Conservation (phyloP, 2,113 vertebrate species). For the Parus major region DNA sequence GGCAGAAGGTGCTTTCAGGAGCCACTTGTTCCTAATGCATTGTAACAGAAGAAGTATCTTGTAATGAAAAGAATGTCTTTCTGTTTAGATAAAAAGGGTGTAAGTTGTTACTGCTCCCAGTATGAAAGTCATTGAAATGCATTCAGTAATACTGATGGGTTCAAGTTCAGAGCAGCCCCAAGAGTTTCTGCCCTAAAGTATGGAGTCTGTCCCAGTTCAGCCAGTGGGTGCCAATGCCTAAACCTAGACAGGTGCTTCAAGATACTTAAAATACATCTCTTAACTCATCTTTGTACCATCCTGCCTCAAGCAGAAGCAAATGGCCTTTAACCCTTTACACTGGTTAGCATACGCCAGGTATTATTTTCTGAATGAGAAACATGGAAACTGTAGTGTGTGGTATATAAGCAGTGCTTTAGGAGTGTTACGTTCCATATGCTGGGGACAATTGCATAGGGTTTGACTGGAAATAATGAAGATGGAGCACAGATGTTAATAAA, state of each 20-base stretch:
- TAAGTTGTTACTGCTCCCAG: background rate
- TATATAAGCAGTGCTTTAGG: background rate
- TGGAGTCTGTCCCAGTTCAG: background rate
- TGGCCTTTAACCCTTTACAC: background rate
- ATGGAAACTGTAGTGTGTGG: background rate
- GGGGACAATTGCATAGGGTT: background rate
- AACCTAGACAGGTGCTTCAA: background rate
- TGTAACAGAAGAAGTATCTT: background rate
- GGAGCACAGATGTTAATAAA: background rate
- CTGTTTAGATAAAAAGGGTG: background rate
- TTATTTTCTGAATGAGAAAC: background rate
- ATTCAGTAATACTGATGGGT: background rate
- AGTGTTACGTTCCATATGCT: rapidly evolving
- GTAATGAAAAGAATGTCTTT: background rate
- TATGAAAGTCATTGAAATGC: background rate
- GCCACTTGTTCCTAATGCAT: background rate
- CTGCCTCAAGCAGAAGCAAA: background rate
- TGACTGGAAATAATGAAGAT: background rate
- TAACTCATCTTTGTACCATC: background rate
- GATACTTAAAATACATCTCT: background rate
- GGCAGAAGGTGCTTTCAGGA: background rate
- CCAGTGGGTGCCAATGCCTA: rapidly evolving
- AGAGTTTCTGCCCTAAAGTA: background rate
- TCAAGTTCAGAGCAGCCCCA: background rate
- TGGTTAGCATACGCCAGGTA: background rate